Conservation (phyloP, 2,797 vertebrate genomes). For the Rhynchotus rufescens region DNA sequence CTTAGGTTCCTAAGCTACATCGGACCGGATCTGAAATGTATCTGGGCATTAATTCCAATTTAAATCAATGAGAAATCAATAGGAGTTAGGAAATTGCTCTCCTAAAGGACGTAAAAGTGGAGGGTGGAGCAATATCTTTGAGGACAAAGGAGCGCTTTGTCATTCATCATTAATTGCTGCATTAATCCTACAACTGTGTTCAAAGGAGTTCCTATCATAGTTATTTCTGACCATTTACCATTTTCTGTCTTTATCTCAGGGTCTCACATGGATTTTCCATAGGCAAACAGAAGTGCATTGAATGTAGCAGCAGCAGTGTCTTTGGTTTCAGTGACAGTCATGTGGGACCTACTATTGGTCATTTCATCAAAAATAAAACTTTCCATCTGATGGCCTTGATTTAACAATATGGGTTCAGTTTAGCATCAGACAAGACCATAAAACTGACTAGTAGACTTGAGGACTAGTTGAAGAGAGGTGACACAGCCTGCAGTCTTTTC, state of each 20-base stretch:
- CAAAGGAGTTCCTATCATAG: neutral
- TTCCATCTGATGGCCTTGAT: neutral
- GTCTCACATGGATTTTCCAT: neutral
- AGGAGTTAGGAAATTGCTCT: neutral
- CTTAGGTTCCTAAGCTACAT: neutral
- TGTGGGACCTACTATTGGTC: neutral
- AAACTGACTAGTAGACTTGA: conserved; percentile 37
- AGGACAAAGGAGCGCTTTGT: neutral
- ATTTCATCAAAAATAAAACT: neutral
- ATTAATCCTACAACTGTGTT: neutral
- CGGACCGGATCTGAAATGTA: neutral
- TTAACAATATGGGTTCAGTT: conserved; percentile 47
- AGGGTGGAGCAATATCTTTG: neutral
- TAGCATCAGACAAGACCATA: conserved; percentile 65
- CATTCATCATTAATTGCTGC: neutral
- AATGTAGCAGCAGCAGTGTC: neutral
- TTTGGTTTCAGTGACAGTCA: neutral
- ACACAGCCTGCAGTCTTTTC: conserved; percentile 64
- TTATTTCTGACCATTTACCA: neutral
- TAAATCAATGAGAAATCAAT: neutral
- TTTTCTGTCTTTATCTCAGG: neutral
- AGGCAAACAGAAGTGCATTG: neutral
- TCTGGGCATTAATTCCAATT: neutral
- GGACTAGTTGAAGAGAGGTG: conserved; percentile 53
- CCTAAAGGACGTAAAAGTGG: neutral